Evolutionary conservation across 2,888 invertebrate species (phyloP).

Genomic region (Stictocephala bisonia): DNA sequence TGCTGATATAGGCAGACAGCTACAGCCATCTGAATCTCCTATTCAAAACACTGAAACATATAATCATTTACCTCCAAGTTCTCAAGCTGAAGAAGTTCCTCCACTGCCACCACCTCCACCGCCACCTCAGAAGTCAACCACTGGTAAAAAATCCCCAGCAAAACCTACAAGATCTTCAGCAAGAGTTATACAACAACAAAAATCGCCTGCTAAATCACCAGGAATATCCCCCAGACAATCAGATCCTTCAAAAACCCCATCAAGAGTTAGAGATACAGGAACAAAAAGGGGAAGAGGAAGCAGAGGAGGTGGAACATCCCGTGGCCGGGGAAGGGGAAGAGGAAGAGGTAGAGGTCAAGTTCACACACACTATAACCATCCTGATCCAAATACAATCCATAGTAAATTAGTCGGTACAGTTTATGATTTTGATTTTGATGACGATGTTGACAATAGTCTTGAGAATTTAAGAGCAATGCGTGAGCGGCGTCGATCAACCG

Average conservation of each 20-base stretch:
- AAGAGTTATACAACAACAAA: slow-evolving; percentile 71
- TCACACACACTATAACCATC: slow-evolving; percentile 60
- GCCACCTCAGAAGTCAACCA: slow-evolving; percentile 48
- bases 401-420: slow-evolving; percentile 88
- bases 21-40: slow-evolving; percentile 47
- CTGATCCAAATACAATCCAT: slow-evolving; percentile 76
- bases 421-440: slow-evolving; percentile 87
- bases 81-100: slow-evolving; percentile 24
- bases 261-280: slow-evolving; percentile 50
- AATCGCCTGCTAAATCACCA: slow-evolving; percentile 78
- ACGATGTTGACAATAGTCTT: slow-evolving; percentile 73
- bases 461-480: slow-evolving; percentile 83
- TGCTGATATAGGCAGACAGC: slow-evolving; percentile 43
- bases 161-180: slow-evolving; percentile 71
- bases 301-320: slow-evolving; percentile 67
- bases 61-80: slow-evolving; percentile 49
- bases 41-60: slow-evolving; percentile 49
- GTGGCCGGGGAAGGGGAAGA: slow-evolving; percentile 62
- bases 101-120: slow-evolving; percentile 54
- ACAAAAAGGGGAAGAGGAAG: slow-evolving; percentile 56
- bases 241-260: slow-evolving; percentile 53
- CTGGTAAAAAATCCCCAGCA: slow-evolving; percentile 70
- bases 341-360: slow-evolving; percentile 66
- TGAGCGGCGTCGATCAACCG: slow-evolving; percentile 81
- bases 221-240: slow-evolving; percentile 72